Percentiles rank a stretch among this genome's conserved stretches.
phyloP scores from a whole-genome alignment of 1,140 invertebrate genomes.

The Pseudomyrmex dendroicus region DNA sequence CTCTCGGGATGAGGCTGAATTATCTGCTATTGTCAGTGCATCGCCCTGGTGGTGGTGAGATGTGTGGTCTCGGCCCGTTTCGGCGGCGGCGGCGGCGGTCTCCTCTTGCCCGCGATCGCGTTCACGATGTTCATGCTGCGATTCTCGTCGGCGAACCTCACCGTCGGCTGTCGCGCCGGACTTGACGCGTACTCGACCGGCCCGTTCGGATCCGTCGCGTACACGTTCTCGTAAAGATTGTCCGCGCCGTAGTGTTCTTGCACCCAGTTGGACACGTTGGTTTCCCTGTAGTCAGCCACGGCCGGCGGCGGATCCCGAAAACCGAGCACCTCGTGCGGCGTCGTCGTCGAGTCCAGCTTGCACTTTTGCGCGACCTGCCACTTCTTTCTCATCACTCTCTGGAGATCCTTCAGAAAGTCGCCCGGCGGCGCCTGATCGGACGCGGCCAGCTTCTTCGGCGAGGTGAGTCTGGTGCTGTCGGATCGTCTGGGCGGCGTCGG shows the following conservation, averaged over 20 bases:
- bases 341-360: constrained; percentile 92
- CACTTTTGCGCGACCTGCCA: constrained; percentile 97
- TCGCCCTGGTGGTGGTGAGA: constrained; percentile 84
- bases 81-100: constrained; percentile 91
- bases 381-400: constrained; percentile 96
- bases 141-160: constrained; percentile 80
- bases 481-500: constrained; percentile 90
- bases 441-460: constrained; percentile 91
- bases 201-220: constrained; percentile 81
- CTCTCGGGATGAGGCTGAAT: constrained; percentile 78
- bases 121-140: constrained; percentile 78
- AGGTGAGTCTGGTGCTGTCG: constrained; percentile 89
- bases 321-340: constrained; percentile 95
- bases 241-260: constrained; percentile 92
- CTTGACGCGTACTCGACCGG: constrained; percentile 84
- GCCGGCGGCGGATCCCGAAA: constrained; percentile 91
- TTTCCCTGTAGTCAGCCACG: constrained; percentile 90
- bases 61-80: constrained; percentile 92
- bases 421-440: constrained; percentile 91
- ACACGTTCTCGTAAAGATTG: constrained; percentile 88
- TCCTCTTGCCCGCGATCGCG: constrained; percentile 85
- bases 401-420: constrained; percentile 94
- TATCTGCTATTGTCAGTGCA: constrained; percentile 85
- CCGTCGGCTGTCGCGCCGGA: constrained; percentile 77
- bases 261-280: constrained; percentile 95